These are phyloP conservation scores for Ploceus nigricollis DNA, from an alignment of 2,113 vertebrate species.

Conservation along the genomic window DNA sequence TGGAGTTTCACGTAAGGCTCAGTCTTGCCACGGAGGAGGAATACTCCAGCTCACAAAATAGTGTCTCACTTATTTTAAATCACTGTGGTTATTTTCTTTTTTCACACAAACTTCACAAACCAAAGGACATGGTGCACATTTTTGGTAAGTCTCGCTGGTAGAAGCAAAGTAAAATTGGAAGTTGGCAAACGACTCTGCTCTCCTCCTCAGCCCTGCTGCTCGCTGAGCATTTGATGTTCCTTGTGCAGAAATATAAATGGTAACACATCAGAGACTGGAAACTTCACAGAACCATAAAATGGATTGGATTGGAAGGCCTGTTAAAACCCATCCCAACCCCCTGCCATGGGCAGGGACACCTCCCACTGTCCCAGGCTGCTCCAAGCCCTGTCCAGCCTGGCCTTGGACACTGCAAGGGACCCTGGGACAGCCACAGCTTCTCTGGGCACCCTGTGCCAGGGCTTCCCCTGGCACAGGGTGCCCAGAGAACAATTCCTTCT, in stretches of 20 bases:
- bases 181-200: neutral
- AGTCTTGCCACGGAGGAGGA: neutral
- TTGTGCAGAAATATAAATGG: neutral
- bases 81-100: neutral
- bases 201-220: neutral
- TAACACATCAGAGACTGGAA: neutral
- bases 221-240: neutral
- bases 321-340: neutral
- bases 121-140: neutral
- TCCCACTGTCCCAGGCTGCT: accelerated
- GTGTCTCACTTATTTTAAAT: neutral
- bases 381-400: accelerated
- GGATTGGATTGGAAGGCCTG: neutral
- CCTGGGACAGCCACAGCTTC: neutral
- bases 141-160: neutral
- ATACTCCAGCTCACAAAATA: neutral
- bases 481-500: neutral
- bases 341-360: neutral
- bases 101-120: neutral
- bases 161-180: neutral
- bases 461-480: no score
- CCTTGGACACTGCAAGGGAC: neutral
- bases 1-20: accelerated
- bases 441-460: neutral
- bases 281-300: neutral